Percentiles rank a stretch among this genome's conserved stretches.
Evolutionary conservation across 1,140 invertebrate genomes (phyloP).

Genomic region (Drosophila neocordata): DNA sequence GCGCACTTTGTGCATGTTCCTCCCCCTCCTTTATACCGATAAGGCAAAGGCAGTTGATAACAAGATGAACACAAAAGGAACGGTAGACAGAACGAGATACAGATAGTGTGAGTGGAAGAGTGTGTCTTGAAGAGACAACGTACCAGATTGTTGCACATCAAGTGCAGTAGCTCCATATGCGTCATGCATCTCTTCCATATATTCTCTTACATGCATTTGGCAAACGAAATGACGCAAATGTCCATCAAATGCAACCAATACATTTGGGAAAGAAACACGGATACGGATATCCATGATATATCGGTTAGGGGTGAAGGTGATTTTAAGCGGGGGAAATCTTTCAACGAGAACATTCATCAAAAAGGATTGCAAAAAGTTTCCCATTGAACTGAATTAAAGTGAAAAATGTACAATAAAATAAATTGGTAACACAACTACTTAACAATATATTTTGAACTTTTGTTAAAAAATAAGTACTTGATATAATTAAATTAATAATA

Average conservation of each 20-base stretch:
- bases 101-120: no score
- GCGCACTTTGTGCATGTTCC: slow-evolving; percentile 44
- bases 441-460: no score
- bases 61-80: not conserved
- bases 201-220: no score
- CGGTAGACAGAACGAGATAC: not conserved
- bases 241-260: not conserved
- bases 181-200: no score
- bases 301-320: no score
- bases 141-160: not conserved
- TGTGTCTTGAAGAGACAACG: not conserved
- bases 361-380: not conserved
- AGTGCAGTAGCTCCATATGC: not conserved
- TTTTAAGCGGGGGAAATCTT: not conserved
- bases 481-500: no score
- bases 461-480: no score
- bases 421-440: not conserved
- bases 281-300: no score
- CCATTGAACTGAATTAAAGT: not conserved
- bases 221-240: not conserved
- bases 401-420: not conserved
- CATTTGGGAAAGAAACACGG: not conserved
- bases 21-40: not conserved
- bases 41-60: slow-evolving; percentile 20
- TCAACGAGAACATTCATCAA: slow-evolving; percentile 3